Evolutionary conservation across 2,888 invertebrate species (phyloP).

Genomic region (Melolontha melolontha): DNA sequence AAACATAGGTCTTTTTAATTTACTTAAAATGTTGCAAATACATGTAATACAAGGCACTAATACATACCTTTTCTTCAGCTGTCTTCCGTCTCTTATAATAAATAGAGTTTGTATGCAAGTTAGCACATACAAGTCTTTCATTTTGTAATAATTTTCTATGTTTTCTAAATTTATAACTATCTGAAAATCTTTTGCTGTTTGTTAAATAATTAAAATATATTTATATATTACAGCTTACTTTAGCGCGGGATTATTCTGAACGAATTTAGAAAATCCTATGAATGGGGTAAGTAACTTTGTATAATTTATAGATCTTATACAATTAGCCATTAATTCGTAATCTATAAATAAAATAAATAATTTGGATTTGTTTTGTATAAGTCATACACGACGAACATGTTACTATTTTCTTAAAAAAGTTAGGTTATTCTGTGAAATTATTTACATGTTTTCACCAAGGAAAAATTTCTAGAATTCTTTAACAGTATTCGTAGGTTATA

Average conservation of each 20-base stretch:
- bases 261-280: not conserved
- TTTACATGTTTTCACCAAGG: no score
- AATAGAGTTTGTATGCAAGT: conserved; percentile 61
- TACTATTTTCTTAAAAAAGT: no score
- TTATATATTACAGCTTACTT: not conserved
- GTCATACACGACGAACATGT: not conserved
- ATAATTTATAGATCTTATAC: conserved; percentile 14
- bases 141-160: conserved; percentile 12
- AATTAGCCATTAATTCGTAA: conserved; percentile 31
- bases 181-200: conserved; percentile 32
- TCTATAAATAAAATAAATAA: no score
- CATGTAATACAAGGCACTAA: not conserved
- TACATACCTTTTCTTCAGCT: conserved; percentile 72
- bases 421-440: no score
- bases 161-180: conserved; percentile 1
- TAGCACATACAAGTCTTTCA: conserved; percentile 16
- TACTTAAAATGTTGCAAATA: conserved; percentile 8
- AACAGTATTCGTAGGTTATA: no score
- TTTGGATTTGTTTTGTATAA: not conserved
- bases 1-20: conserved; percentile 48
- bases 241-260: not conserved
- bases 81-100: conserved; percentile 73
- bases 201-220: conserved; percentile 3
- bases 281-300: conserved; percentile 9
- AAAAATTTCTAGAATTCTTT: no score